Evolutionary conservation across 1,140 invertebrate genomes (phyloP).

Genomic region (Saccostrea glomerata): DNA sequence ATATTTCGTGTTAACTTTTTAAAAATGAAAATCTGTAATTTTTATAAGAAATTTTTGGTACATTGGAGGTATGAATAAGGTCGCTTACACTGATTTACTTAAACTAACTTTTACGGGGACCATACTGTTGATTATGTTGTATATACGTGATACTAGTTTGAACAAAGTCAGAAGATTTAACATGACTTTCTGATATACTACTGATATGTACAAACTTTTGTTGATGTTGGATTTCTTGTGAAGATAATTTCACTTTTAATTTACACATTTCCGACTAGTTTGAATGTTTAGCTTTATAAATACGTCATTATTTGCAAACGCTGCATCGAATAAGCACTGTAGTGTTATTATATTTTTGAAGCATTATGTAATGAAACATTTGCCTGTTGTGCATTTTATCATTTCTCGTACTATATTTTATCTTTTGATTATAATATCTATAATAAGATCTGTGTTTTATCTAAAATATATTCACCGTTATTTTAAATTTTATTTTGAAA

Average conservation of each 20-base stretch:
- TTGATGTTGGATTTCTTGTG: not conserved
- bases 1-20: not conserved
- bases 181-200: not conserved
- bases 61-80: not conserved
- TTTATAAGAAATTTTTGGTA: not conserved
- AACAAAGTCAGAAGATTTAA: not conserved
- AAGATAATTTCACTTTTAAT: not conserved
- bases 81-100: no score
- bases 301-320: slow-evolving; percentile 12
- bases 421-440: not conserved
- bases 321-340: slow-evolving; percentile 12
- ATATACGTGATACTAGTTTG: not conserved
- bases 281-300: not conserved
- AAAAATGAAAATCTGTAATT: not conserved
- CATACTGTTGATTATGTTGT: not conserved
- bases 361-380: not conserved
- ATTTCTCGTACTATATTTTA: not conserved
- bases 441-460: not conserved
- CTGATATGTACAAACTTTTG: not conserved
- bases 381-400: not conserved
- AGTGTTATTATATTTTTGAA: not conserved
- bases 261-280: not conserved
- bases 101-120: not conserved
- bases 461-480: not conserved
- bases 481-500: not conserved